Evolutionary conservation across 1,140 invertebrate species (phyloP).

Genomic region (Stratiolaelaps scimitus): DNA sequence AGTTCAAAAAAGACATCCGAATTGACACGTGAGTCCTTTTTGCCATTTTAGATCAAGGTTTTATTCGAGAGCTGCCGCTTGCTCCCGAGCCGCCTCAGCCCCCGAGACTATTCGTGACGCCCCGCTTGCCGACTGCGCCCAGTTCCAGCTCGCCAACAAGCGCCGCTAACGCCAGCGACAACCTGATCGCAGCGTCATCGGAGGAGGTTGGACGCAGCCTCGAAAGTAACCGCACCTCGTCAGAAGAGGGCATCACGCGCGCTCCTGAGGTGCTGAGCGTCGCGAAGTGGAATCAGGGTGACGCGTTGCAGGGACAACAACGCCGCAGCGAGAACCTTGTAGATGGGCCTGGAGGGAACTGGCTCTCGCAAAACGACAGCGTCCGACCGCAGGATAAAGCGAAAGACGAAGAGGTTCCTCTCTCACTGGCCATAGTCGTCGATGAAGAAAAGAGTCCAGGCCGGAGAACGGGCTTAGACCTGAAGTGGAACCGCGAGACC

Average conservation of each 20-base stretch:
- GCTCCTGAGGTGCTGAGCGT: slow-evolving; percentile 30
- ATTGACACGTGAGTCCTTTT: no score
- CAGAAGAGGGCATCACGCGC: slow-evolving; percentile 22
- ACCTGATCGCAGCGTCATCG: neutral
- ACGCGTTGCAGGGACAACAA: neutral
- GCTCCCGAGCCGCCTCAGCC: slow-evolving; percentile 5
- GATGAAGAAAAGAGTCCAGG: slow-evolving; percentile 35
- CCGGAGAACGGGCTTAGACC: slow-evolving; percentile 30
- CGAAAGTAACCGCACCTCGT: neutral
- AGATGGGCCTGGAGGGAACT: neutral
- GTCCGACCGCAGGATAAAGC: slow-evolving; percentile 29
- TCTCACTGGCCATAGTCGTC: slow-evolving; percentile 38
- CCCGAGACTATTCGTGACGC: neutral
- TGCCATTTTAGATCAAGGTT: neutral
- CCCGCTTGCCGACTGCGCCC: neutral
- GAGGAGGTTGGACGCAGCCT: neutral
- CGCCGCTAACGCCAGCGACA: neutral
- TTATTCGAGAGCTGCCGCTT: slow-evolving; percentile 14
- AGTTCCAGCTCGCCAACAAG: neutral
- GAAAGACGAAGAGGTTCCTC: slow-evolving; percentile 35
- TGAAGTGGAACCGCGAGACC: slow-evolving; percentile 22
- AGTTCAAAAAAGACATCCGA: no score
- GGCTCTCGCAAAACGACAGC: neutral
- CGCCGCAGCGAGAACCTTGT: slow-evolving; percentile 6
- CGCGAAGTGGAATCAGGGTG: slow-evolving; percentile 8